Evolutionary conservation across 2,888 invertebrate genomes (phyloP), one percentile per base, ranked within the genome.

Genomic region (Acleris holmiana): DNA sequence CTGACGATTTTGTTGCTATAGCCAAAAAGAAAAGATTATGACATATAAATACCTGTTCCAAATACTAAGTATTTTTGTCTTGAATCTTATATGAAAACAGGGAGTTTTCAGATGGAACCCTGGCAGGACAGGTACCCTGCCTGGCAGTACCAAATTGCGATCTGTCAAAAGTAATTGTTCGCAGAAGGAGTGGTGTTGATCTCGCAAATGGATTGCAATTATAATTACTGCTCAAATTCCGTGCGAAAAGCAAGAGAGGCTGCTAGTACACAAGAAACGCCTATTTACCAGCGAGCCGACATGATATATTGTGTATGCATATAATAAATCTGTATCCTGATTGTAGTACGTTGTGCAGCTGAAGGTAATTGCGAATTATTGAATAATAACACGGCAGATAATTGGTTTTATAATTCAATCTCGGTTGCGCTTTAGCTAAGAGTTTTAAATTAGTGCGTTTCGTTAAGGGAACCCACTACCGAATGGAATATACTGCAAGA

Each of bases 361-460:
- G 65, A 65, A 65, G 65, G 65, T 65, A 65, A 59, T 65, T 60
- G 55, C 21, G n/a, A 41, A 50, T 65, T 65, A 64, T 64, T 54
- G 64, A 65, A 65, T 65, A 65, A 60, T 60, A 65, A 60, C 54
- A 64, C 8, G 21, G 44, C 50, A 44, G 13, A 53, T 59, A 59
- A 59, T 64, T 50, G 35, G 35, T 21, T 54, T 57, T 65, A 59
- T 23, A 60, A 55, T 60, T 13, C 49, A 46, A 60, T 50, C 18
- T 55, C 21, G n/a, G 13, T 55, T 8, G 29, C 35, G 44, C 35
- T 55, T 35, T 21, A 44, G 15, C 48, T 21, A 44, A 55, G 29
- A 50, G 44, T 19, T 59, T 17, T 46, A 58, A 60, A 49, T 29
- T 47, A 35, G 54, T 48, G 47, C 59, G 44, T 55, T 23, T 29